Conservation (phyloP, 2,113 vertebrate genomes). For the Bufo gargarizans region DNA sequence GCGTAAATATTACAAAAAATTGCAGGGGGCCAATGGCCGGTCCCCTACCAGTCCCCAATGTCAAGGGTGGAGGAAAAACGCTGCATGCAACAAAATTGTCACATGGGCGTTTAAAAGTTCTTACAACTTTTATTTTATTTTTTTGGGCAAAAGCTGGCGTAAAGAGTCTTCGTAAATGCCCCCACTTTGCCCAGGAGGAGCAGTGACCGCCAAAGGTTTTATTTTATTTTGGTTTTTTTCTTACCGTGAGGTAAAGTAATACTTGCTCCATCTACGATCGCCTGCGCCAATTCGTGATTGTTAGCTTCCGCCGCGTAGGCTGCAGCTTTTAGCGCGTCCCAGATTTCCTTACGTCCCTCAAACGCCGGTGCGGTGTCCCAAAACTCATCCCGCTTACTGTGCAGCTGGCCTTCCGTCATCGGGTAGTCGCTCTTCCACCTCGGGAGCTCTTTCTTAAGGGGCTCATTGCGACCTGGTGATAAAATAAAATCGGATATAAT, state of each 20-base stretch:
- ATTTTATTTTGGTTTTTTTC: no score
- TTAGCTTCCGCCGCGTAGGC: slow-evolving; percentile 88
- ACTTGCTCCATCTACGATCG: slow-evolving; percentile 95
- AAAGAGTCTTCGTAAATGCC: no score
- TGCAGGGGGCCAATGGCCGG: no score
- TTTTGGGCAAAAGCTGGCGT: no score
- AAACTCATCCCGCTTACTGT: slow-evolving; percentile 94
- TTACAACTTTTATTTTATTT: no score
- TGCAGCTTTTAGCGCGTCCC: slow-evolving; percentile 94
- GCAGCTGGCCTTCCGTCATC: slow-evolving; percentile 93
- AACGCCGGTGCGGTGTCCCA: slow-evolving; percentile 97
- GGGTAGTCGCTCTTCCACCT: slow-evolving; percentile 98
- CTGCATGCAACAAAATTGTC: no score
- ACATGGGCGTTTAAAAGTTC: no score
- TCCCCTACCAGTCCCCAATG: no score
- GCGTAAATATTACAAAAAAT: no score
- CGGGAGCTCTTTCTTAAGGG: slow-evolving; percentile 90
- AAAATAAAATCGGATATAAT: background rate
- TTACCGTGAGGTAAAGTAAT: slow-evolving; percentile 93
- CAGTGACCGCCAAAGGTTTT: no score
- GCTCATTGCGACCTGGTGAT: slow-evolving; percentile 85
- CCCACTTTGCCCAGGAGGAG: no score
- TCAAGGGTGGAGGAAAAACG: no score
- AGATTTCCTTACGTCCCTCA: slow-evolving; percentile 96
- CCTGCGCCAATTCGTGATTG: slow-evolving; percentile 92